A percentile compares a stretch with the other conserved stretches of the same genome.
These are phyloP conservation scores for Caenorhabditis remanei DNA, from an alignment of 1,140 invertebrate species.

Conservation along the genomic window DNA sequence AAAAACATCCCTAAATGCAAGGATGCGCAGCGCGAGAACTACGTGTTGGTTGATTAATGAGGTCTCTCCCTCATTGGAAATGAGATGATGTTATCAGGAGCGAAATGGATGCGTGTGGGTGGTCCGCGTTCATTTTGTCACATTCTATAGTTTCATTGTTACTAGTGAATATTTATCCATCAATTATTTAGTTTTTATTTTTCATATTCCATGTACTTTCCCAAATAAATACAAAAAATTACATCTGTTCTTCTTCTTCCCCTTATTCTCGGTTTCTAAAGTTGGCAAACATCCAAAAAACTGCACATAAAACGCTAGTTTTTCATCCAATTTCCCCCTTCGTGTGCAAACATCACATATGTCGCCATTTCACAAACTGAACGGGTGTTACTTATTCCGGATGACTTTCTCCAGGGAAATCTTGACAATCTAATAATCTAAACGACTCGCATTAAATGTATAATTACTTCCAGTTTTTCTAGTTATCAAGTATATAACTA, in stretches of 20 bases:
- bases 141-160: neutral
- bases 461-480: slow-evolving; percentile 6
- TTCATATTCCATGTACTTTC: neutral
- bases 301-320: slow-evolving; percentile 31
- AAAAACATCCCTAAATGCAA: neutral
- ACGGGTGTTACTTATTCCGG: neutral
- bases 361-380: neutral
- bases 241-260: neutral
- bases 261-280: neutral
- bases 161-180: neutral
- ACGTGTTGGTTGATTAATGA: slow-evolving; percentile 48
- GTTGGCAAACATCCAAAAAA: slow-evolving; percentile 40
- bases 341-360: slow-evolving; percentile 20
- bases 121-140: slow-evolving; percentile 7
- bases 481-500: neutral
- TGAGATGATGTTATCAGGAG: slow-evolving; percentile 26
- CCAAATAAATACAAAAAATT: neutral
- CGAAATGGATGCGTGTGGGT: slow-evolving; percentile 10
- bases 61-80: slow-evolving; percentile 44
- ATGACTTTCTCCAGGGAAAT: neutral
- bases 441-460: neutral
- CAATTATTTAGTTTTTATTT: too few relatives aligned
- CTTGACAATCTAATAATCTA: neutral
- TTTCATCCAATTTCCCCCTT: slow-evolving; percentile 5
- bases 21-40: slow-evolving; percentile 46